These are phyloP conservation scores for Guaruba guarouba DNA, from an alignment of 2,113 vertebrate genomes.

Conservation along the genomic window DNA sequence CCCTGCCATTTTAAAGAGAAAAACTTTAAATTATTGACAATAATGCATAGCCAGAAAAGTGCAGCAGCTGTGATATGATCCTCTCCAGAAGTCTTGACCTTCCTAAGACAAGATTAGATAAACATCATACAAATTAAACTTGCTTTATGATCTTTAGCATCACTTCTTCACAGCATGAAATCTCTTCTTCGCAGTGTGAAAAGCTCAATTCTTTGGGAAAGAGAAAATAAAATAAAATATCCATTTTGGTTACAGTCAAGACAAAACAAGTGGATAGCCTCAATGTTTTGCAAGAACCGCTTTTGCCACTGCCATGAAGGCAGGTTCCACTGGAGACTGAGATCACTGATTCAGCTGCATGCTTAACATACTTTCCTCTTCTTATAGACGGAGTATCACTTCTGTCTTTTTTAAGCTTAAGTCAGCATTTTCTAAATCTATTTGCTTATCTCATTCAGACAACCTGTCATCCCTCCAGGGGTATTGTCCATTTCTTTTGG, in stretches of 20 bases:
- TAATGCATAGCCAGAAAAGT: neutral
- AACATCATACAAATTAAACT: neutral
- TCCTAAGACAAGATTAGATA: neutral
- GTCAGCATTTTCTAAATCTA: conserved; percentile 61
- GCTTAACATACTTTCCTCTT: neutral
- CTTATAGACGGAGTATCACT: neutral
- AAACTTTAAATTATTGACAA: neutral
- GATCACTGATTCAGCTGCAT: neutral
- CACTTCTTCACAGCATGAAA: neutral
- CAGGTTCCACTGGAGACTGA: neutral
- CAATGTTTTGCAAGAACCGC: neutral
- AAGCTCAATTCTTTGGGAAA: neutral
- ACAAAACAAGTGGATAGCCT: neutral
- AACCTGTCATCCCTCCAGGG: conserved; percentile 57
- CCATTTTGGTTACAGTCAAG: neutral
- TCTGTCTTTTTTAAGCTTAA: conserved; percentile 5
- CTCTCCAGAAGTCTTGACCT: neutral
- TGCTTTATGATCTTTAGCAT: neutral
- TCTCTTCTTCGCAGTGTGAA: neutral
- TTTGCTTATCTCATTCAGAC: conserved; percentile 62
- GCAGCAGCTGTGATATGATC: neutral
- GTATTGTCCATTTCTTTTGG: conserved; percentile 17
- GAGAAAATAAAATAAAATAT: neutral
- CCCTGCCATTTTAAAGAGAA: neutral
- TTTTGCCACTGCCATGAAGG: neutral